phyloP scores from a whole-genome alignment of 2,113 vertebrate species.

The Halichoerus grypus region DNA sequence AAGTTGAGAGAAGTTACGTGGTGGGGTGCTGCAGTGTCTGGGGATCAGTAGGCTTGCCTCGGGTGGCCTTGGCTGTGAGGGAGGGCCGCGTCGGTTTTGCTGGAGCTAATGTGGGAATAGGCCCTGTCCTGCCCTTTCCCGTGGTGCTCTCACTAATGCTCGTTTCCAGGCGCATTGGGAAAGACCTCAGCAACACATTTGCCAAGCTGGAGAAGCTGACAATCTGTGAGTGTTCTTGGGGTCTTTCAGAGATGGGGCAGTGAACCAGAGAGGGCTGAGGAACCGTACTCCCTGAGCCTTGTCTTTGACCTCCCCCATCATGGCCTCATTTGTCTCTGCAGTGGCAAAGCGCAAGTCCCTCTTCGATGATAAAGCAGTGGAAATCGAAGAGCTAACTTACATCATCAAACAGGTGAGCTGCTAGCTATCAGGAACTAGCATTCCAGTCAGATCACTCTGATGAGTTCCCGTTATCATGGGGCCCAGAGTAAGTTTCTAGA shows the following conservation, averaged over 20 bases:
- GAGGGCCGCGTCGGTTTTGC: neutral
- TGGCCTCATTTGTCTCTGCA: constrained; percentile 77
- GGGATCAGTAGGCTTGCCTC: neutral
- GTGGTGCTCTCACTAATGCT: neutral
- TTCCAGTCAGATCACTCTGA: neutral
- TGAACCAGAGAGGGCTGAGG: neutral
- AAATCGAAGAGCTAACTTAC: constrained; percentile 96
- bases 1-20: constrained; percentile 81
- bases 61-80: neutral
- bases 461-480: neutral
- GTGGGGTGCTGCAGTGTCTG: neutral
- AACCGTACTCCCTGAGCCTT: neutral
- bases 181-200: constrained; percentile 96
- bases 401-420: constrained; percentile 94
- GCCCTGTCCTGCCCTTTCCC: neutral
- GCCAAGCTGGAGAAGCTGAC: constrained; percentile 97
- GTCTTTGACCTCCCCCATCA: neutral
- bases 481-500: neutral
- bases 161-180: constrained; percentile 93
- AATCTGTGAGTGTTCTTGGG: constrained; percentile 90
- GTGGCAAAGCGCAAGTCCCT: constrained; percentile 97
- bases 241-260: neutral
- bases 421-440: neutral
- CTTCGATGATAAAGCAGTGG: constrained; percentile 95
- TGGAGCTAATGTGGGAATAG: neutral